phyloP scores from a whole-genome alignment of 2,113 vertebrate species.

The Phaethon lepturus region DNA sequence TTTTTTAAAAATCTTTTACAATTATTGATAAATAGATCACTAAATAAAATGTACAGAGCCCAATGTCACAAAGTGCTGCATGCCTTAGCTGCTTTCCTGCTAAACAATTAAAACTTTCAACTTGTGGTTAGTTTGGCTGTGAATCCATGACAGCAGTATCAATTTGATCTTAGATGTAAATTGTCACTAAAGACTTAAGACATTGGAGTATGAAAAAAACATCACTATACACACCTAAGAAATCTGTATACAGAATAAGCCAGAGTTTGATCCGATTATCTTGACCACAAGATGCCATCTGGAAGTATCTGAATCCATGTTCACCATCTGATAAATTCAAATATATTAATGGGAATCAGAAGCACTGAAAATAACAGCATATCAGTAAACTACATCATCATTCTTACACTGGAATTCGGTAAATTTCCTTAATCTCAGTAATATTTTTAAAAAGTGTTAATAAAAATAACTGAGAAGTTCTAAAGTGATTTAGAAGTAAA shows the following conservation, averaged over 20 bases:
- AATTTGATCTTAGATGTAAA: not conserved
- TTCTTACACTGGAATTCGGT: not conserved
- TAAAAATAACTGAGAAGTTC: not conserved
- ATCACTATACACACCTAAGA: constrained; percentile 78
- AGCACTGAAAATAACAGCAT: not conserved
- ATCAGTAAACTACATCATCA: not conserved
- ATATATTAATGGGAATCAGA: not conserved
- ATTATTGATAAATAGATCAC: not conserved
- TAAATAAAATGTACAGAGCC: not conserved
- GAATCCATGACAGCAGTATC: not conserved
- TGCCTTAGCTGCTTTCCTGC: not conserved
- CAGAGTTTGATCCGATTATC: constrained; percentile 87
- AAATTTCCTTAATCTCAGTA: not conserved
- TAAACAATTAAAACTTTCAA: not conserved
- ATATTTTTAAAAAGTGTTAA: not conserved
- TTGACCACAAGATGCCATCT: constrained; percentile 90
- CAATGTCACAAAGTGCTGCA: not conserved
- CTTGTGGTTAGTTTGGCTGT: not conserved
- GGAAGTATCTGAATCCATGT: constrained; percentile 71
- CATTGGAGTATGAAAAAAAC: not conserved
- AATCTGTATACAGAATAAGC: constrained; percentile 77
- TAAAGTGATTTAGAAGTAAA: not conserved
- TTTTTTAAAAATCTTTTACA: not conserved
- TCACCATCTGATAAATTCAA: constrained; percentile 69
- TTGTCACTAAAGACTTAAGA: not conserved